Base-by-base conservation (phyloP, 2,113 vertebrate genomes). In the Amphiprion percula region DNA sequence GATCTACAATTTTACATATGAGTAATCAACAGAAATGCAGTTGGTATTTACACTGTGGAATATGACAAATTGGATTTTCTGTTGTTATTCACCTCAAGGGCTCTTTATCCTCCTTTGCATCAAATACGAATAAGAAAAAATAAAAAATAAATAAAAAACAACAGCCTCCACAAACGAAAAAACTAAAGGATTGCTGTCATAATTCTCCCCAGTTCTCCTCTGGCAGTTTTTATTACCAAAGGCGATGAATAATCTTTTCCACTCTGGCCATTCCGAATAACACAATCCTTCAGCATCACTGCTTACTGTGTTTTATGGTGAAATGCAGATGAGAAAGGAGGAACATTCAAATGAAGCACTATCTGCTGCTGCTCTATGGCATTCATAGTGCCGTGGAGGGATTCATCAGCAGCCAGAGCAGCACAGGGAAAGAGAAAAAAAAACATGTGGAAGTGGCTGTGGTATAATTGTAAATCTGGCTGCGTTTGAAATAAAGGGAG, bases 121-220 rank as follows among this genome's bases (percentile, higher is more conserved):
- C 59, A 68, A 76, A 86, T 53, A 80, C 61, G 56, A 74, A 79
- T 14, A 24, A 64, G 19, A 56, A 55, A 16, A 53, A 47, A 37
- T 26, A 26, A 26, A 8, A n/a, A 17, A n/a, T n/a, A n/a, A n/a
- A 14, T 44, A 21, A 37, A 75, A 79, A 83, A 72, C 77, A 44
- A 72, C 77, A 44, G 76, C 79, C 84, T 86, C 72, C 71, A 74
- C 83, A 86, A 90, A 91, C 49, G 9, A 37, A 53, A 90, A 93
- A 90, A 85, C 83, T 66, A 74, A 87, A 90, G 88, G 83, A 92
- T 90, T 93, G 90, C 84, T 77, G 85, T 90, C 89, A 91, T 93
- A 90, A 92, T 86, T 92, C 89, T 91, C 64, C 19, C 47, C 82
- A 78, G 90, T 86, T 91, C 85, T 91, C 85, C 90, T 91, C 89